A percentile compares a stretch with the other conserved stretches of the same genome.
phyloP scores from a whole-genome alignment of 2,888 invertebrate species.

The Aspidiotus rigidus region DNA sequence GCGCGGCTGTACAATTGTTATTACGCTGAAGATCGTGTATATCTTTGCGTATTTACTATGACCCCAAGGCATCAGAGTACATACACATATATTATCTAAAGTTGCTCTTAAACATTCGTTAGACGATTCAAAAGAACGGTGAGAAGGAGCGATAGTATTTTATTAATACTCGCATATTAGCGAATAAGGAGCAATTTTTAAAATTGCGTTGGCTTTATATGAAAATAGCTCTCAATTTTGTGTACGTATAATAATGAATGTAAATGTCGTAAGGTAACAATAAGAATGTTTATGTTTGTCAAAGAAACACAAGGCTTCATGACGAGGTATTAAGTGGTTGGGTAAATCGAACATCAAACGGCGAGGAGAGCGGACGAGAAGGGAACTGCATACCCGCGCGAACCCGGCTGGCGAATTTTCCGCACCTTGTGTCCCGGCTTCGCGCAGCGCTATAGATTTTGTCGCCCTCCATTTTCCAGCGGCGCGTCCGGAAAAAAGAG shows the following conservation, averaged over 20 bases:
- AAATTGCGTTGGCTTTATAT: slow-evolving; percentile 24
- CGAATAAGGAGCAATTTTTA: slow-evolving; percentile 16
- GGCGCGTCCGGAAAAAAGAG: too few relatives aligned
- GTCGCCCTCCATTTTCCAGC: too few relatives aligned
- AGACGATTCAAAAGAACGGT: too few relatives aligned
- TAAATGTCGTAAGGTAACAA: slow-evolving; percentile 33
- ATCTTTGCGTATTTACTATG: too few relatives aligned
- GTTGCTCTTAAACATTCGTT: too few relatives aligned
- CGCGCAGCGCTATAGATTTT: not conserved
- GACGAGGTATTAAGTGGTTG: slow-evolving; percentile 33
- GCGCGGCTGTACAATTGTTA: too few relatives aligned
- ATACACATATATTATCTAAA: too few relatives aligned
- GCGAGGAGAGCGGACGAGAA: not conserved
- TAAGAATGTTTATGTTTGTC: slow-evolving; percentile 33
- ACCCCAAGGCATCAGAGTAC: too few relatives aligned
- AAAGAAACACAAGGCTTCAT: slow-evolving; percentile 33
- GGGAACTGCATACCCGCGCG: not conserved
- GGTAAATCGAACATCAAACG: slow-evolving; percentile 33
- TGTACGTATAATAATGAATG: slow-evolving; percentile 25
- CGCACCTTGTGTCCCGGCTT: not conserved
- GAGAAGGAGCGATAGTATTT: too few relatives aligned
- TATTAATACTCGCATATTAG: too few relatives aligned
- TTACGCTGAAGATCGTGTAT: too few relatives aligned
- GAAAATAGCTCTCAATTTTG: slow-evolving; percentile 30
- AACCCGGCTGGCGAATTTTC: not conserved